Evolutionary conservation across 2,888 invertebrate genomes (phyloP).

Genomic region (Amblyjoppa proteus): DNA sequence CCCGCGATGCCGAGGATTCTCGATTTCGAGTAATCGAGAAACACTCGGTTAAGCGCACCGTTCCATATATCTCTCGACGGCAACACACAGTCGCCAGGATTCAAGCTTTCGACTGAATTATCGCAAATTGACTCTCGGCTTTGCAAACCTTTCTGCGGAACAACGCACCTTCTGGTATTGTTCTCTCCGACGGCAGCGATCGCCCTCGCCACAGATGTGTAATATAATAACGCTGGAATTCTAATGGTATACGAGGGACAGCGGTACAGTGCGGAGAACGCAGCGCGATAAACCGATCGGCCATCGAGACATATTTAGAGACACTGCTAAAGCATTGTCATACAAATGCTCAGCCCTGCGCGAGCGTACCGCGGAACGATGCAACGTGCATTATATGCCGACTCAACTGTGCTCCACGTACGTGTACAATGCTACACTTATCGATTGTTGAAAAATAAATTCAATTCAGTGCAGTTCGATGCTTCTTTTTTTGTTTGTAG

Average conservation of each 20-base stretch:
- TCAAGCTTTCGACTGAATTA: slow-evolving; percentile 52
- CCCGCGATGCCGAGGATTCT: slow-evolving; percentile 26
- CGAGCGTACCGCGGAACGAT: slow-evolving; percentile 31
- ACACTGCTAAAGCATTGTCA: slow-evolving; percentile 50
- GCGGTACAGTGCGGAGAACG: slow-evolving; percentile 1
- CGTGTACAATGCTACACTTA: slow-evolving; percentile 12
- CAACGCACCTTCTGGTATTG: slow-evolving; percentile 54
- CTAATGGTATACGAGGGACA: slow-evolving; percentile 44
- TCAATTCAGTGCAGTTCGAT: neutral
- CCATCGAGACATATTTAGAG: slow-evolving; percentile 64
- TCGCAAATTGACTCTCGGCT: slow-evolving; percentile 59
- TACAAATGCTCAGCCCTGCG: slow-evolving; percentile 31
- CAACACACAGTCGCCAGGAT: slow-evolving; percentile 15
- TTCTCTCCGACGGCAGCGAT: slow-evolving; percentile 18
- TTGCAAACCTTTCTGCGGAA: slow-evolving; percentile 31
- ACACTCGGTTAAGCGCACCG: neutral
- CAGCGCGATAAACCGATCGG: slow-evolving; percentile 63
- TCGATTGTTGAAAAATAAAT: slow-evolving; percentile 12
- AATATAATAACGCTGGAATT: slow-evolving; percentile 60
- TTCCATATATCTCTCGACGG: slow-evolving; percentile 16
- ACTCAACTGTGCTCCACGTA: neutral
- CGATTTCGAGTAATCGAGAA: slow-evolving; percentile 29
- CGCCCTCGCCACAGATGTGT: neutral
- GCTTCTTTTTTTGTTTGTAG: neutral
- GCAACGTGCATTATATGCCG: neutral